Base-by-base conservation (phyloP, 1,140 invertebrate species). In the Bombus cullumanus region DNA sequence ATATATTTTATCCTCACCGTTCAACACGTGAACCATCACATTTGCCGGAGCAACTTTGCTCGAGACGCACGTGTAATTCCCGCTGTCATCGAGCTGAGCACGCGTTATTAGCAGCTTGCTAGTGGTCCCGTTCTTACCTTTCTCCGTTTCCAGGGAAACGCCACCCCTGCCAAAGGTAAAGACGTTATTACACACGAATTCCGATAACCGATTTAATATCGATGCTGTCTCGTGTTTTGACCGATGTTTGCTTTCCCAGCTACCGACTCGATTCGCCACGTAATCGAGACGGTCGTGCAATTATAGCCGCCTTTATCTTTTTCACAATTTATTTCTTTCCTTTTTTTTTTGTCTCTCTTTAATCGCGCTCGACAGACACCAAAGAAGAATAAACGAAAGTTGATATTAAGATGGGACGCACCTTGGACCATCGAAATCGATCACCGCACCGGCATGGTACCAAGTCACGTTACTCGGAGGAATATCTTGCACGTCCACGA, bases 131-230 rank as follows among this genome's bases (percentile, higher is more conserved):
- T 96, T 96, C 92, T 98, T 97, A 2, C 97, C 98, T 95, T 98
- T 98, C 95, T 98, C 98, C 10, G 98, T 98, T 94, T 98, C 98
- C 85, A 99, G 95, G 90, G 97, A 98, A 90, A 99, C 98, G 9
- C 98, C 98, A 31, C 97, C 97, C 72, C 98, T 94, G 90, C 72
- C 64, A 62, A 90, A 68, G 28, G 74, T 71, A 69, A 85, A 57
- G 41, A 72, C 28, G 53, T 86, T 74, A 87, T 74, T 85, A 37
- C 39, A n/a, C 77, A 28, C 39, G 39, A 83, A 81, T 71, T 13
- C 59, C 41, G 64, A 43, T 66, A 64, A 31, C 41, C 31, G 66
- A 34, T 68, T 31, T 15, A 2, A 68, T 68, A 68, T 68, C 66
- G 31, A 37, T 37, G 31, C 15, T 18, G 66, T 22, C 64, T 68